These are phyloP conservation scores for Cariama cristata DNA, from an alignment of 2,113 vertebrate genomes.

Conservation along the genomic window DNA sequence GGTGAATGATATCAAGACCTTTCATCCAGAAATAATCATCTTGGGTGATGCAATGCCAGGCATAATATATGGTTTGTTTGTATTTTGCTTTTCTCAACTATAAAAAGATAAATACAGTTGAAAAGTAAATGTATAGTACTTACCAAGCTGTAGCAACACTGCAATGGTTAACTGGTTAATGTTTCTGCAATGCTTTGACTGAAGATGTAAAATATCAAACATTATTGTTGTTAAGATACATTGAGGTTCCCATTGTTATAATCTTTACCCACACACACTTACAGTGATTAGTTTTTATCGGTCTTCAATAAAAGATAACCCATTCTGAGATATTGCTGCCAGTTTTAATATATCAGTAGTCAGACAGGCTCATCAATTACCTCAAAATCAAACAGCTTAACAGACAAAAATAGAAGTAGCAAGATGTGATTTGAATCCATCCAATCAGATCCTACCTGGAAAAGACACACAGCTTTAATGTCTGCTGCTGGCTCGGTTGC, in stretches of 20 bases:
- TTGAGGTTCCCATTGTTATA: not conserved
- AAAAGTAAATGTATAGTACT: not conserved
- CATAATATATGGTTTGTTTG: not conserved
- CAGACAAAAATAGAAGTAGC: not conserved
- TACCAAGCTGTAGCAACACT: not conserved
- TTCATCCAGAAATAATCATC: not conserved
- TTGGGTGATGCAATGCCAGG: not conserved
- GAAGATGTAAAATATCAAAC: not conserved
- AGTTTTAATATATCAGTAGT: conserved; percentile 23
- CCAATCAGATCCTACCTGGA: not conserved
- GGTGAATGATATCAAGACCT: not conserved
- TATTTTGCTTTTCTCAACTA: not conserved
- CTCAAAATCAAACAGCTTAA: not conserved
- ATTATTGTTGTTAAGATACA: not conserved
- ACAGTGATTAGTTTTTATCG: not conserved
- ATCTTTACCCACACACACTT: not conserved
- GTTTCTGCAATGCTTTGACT: not conserved
- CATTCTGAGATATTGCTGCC: conserved; percentile 3
- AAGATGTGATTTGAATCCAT: conserved; percentile 4
- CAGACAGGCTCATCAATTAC: conserved; percentile 6
- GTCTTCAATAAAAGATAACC: not conserved
- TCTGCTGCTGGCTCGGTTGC: not conserved
- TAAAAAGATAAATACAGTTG: not conserved
- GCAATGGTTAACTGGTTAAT: not conserved
- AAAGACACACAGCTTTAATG: not conserved